Percentiles rank a stretch among this genome's conserved stretches.
These are phyloP conservation scores for Chlorocebus sabaeus DNA, from an alignment of 2,113 vertebrate species.

Conservation along the genomic window DNA sequence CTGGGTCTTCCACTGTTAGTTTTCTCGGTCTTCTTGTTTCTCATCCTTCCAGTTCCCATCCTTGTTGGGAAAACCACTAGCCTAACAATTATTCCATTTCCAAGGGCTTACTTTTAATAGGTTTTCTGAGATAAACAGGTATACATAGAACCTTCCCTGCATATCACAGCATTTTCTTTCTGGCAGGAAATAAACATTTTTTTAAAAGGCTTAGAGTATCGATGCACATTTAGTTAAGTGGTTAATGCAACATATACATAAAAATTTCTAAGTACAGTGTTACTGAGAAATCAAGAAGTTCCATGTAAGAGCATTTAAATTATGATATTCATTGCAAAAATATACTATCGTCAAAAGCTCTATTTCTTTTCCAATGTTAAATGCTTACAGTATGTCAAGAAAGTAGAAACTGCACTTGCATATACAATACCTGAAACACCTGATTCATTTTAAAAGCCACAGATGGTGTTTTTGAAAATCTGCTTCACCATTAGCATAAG, in stretches of 20 bases:
- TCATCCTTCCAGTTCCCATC: background rate
- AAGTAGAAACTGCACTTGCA: conserved; percentile 6
- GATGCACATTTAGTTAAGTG: background rate
- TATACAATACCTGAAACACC: conserved; percentile 53
- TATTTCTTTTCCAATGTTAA: conserved; percentile 49
- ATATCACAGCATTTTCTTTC: background rate
- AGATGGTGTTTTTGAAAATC: conserved; percentile 59
- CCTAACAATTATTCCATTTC: background rate
- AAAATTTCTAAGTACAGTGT: background rate
- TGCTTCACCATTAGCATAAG: conserved; percentile 60
- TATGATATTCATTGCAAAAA: conserved; percentile 34
- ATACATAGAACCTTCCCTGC: background rate
- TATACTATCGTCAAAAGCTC: background rate
- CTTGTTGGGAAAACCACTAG: background rate
- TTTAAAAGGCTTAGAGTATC: background rate
- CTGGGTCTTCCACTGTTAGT: background rate
- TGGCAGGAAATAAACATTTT: background rate
- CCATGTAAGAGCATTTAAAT: conserved; percentile 22
- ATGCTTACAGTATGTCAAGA: background rate
- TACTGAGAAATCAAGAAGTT: conserved; percentile 4
- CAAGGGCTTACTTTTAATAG: background rate
- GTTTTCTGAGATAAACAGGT: background rate
- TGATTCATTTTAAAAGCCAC: conserved; percentile 65
- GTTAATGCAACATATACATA: background rate
- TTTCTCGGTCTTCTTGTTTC: background rate